These are phyloP conservation scores for Hemiprocne comata DNA, from an alignment of 2,113 vertebrate genomes.

Conservation along the genomic window DNA sequence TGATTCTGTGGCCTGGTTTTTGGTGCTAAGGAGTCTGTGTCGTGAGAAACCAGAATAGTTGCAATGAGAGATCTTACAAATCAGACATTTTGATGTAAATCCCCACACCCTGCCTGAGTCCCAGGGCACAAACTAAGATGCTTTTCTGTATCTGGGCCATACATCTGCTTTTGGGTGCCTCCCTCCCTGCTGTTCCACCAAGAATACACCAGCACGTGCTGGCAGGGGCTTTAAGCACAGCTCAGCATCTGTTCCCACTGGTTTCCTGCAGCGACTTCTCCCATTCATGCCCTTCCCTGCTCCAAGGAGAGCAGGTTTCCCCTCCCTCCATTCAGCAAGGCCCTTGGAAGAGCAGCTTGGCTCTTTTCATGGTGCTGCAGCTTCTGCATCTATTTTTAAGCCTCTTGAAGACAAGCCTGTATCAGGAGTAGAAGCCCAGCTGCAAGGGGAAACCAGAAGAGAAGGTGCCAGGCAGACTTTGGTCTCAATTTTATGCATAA, in stretches of 20 bases:
- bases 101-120: rapidly evolving
- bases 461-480: constrained; percentile 29
- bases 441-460: constrained; percentile 11
- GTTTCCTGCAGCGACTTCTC: background rate
- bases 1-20: background rate
- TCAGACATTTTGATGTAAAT: background rate
- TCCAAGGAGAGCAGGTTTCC: background rate
- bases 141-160: background rate
- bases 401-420: background rate
- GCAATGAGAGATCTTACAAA: background rate
- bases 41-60: background rate
- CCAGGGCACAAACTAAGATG: background rate
- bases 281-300: background rate
- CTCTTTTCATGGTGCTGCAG: background rate
- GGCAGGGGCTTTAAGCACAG: background rate
- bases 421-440: background rate
- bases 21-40: background rate
- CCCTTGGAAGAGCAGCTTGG: background rate
- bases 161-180: background rate
- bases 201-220: rapidly evolving
- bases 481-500: background rate
- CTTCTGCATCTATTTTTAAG: constrained; percentile 29
- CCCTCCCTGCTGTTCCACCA: background rate
- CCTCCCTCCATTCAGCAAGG: background rate
- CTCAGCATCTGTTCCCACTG: background rate